Evolutionary conservation across 2,888 invertebrate genomes (phyloP), one percentile per base, ranked within the genome.

Genomic region (Diadegma fenestrale): DNA sequence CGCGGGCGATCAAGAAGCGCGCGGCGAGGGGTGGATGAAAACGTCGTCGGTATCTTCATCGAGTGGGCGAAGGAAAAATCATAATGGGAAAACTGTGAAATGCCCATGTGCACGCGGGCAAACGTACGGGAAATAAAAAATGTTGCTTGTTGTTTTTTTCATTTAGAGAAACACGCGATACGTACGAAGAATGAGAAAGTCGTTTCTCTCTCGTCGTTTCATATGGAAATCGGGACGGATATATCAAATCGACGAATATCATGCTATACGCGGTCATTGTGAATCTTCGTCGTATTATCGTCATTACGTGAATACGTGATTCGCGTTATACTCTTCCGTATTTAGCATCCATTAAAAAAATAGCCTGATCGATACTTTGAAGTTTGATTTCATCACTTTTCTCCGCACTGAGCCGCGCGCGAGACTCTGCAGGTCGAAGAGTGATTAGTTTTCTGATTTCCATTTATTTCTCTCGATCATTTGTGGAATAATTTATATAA

Each of bases 141-240:
- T 54, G 0, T 26, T 48, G 0, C 26, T 48, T n/a, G 6, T 22
- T 37, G 17, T 54, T 41, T 54, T 19, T 43, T 33, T 82, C 58
- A n/a, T 78, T 68, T 37, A 78, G 19, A 77, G 43, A 54, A 58
- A 76, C 76, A 84, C 75, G 78, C 75, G 75, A 81, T 73, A 37
- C n/a, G 22, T 30, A 10, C 63, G 68, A 64, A n/a, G 71, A 79
- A 82, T 79, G 82, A 79, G 85, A 85, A 82, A 85, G 79, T 82
- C 71, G 19, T 69, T 37, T 68, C 64, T 68, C 51, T 58, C 45
- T 45, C 26, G 10, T 45, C 26, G 10, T 51, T 64, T 43, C 33
- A 72, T 71, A 81, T 75, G 73, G 79, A 66, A 85, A 85, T 85
- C 17, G 41, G 75, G 76, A 82, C 76, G 80, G 30, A 68, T 77